Percentiles rank a stretch among this genome's conserved stretches.
Conservation (phyloP, 1,140 invertebrate genomes). For the Drosophila murphyi region DNA sequence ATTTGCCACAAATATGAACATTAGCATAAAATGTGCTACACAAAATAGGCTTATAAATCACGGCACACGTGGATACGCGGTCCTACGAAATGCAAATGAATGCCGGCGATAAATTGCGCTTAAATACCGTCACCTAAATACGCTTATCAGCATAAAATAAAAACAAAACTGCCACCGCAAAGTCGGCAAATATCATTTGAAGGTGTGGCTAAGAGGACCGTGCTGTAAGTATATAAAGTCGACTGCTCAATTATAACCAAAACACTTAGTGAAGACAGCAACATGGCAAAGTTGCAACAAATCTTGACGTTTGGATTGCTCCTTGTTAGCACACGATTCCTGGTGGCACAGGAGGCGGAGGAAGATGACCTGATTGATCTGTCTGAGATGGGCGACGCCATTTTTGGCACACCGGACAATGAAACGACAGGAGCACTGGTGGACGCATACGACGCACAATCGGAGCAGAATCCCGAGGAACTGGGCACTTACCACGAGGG, state of each 20-base stretch:
- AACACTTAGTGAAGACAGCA: constrained; percentile 26
- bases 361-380: constrained; percentile 85
- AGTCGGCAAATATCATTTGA: constrained; percentile 49
- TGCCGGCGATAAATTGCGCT: constrained; percentile 48
- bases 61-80: constrained; percentile 39
- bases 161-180: constrained; percentile 27
- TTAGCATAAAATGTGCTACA: constrained; percentile 44
- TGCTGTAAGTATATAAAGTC: constrained; percentile 46
- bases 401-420: constrained; percentile 85
- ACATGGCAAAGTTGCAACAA: constrained; percentile 51
- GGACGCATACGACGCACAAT: constrained; percentile 87
- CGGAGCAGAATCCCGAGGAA: constrained; percentile 90
- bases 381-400: constrained; percentile 84
- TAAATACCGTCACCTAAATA: constrained; percentile 31
- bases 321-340: not conserved
- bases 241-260: not conserved
- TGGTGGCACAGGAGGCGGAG: constrained; percentile 9
- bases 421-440: constrained; percentile 85
- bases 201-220: constrained; percentile 62
- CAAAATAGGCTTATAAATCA: constrained; percentile 61
- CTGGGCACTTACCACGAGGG: constrained; percentile 90
- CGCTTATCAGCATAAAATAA: constrained; percentile 39
- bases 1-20: constrained; percentile 55
- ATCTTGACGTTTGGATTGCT: constrained; percentile 13
- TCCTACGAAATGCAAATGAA: constrained; percentile 61